A percentile compares a stretch with the other conserved stretches of the same genome.
phyloP scores from a whole-genome alignment of 2,797 vertebrate species.

The Merluccius polli region DNA sequence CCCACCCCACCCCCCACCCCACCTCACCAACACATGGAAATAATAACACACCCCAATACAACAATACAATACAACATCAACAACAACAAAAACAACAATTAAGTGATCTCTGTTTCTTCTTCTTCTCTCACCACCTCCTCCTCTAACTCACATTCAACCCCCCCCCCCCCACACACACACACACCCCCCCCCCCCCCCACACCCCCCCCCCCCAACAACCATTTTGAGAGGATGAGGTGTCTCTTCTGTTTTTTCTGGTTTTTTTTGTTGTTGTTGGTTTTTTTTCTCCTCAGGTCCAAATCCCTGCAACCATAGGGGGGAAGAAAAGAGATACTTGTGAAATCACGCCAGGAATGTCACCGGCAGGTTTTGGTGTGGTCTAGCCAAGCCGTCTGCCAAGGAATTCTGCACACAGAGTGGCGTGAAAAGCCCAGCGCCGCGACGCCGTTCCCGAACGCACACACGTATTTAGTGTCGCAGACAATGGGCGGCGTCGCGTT shows the following conservation, averaged over 20 bases:
- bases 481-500: conserved; percentile 64
- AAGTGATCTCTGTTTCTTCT: conserved; percentile 30
- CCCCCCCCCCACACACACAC: background rate
- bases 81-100: conserved; percentile 56
- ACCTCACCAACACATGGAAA: conserved; percentile 60
- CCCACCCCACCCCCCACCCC: background rate
- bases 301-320: background rate
- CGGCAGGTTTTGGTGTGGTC: conserved; percentile 67
- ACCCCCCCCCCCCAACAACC: conserved; percentile 36
- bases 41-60: conserved; percentile 72
- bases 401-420: conserved; percentile 49
- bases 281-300: conserved; percentile 30
- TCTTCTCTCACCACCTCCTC: background rate
- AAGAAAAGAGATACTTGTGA: conserved; percentile 63
- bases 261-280: background rate
- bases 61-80: conserved; percentile 55
- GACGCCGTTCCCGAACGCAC: conserved; percentile 55
- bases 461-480: conserved; percentile 62
- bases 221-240: conserved; percentile 37
- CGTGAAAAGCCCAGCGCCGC: conserved; percentile 40
- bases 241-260: background rate
- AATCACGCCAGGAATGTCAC: conserved; percentile 67
- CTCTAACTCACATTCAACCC: background rate
- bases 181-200: conserved; percentile 1
- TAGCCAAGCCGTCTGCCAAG: conserved; percentile 65